These are phyloP conservation scores for Unio delphinus DNA, from an alignment of 2,888 invertebrate species.

Conservation along the genomic window DNA sequence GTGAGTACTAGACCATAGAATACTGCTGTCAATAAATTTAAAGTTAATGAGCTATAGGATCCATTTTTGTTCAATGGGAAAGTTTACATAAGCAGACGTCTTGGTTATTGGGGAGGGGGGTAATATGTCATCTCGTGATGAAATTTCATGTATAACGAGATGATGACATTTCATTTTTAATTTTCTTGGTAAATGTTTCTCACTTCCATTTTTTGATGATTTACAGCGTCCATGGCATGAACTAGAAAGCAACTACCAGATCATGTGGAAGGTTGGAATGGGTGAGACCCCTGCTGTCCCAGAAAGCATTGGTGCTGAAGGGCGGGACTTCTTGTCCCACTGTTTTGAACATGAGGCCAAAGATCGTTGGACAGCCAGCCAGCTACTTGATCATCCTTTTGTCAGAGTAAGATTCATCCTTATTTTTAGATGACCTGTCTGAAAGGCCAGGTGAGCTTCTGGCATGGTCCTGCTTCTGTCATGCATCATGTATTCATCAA, in stretches of 20 bases:
- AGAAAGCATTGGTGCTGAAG: slow-evolving; percentile 84
- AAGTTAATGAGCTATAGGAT: too few relatives aligned
- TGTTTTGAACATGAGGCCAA: slow-evolving; percentile 89
- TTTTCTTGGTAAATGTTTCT: not conserved
- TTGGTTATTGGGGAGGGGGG: too few relatives aligned
- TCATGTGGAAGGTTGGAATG: slow-evolving; percentile 96
- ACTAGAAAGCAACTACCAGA: slow-evolving; percentile 93
- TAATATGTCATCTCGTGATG: too few relatives aligned
- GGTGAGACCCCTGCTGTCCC: slow-evolving; percentile 87
- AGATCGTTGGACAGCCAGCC: slow-evolving; percentile 80
- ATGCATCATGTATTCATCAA: too few relatives aligned
- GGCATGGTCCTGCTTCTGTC: too few relatives aligned
- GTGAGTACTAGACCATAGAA: too few relatives aligned
- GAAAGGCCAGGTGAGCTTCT: too few relatives aligned
- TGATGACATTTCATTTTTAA: not conserved
- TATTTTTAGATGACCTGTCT: too few relatives aligned
- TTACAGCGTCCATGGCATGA: slow-evolving; percentile 91
- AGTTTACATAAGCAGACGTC: too few relatives aligned
- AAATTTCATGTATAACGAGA: not conserved
- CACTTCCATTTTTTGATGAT: not conserved
- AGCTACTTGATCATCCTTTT: slow-evolving; percentile 84
- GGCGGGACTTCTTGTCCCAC: slow-evolving; percentile 82
- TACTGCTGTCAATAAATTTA: too few relatives aligned
- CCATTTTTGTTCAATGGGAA: too few relatives aligned
- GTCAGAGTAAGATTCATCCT: slow-evolving; percentile 70